These are phyloP conservation scores for Ooceraea biroi DNA, from an alignment of 1,140 invertebrate genomes.

Conservation along the genomic window DNA sequence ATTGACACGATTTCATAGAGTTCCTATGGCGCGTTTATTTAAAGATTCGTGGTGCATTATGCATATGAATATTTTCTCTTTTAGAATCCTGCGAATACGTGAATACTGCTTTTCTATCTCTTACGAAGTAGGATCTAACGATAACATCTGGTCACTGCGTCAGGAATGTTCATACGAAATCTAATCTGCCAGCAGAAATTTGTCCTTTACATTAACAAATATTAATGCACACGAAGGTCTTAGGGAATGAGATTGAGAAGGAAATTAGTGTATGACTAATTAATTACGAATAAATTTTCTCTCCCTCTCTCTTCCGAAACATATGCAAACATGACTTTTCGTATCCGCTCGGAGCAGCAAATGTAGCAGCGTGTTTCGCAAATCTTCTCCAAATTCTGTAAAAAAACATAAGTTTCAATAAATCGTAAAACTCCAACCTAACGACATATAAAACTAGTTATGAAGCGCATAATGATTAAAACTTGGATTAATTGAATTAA, in stretches of 20 bases:
- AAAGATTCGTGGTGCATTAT: slow-evolving; percentile 60
- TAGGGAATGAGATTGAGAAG: neutral
- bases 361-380: neutral
- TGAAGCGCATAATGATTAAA: neutral
- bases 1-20: slow-evolving; percentile 20
- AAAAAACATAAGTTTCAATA: neutral
- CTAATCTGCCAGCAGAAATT: slow-evolving; percentile 28
- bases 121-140: slow-evolving; percentile 4
- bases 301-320: slow-evolving; percentile 1
- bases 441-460: neutral
- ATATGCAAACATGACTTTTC: slow-evolving; percentile 1
- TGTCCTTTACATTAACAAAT: slow-evolving; percentile 31
- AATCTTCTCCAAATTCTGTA: neutral
- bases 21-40: neutral
- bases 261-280: slow-evolving; percentile 49
- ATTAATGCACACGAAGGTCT: slow-evolving; percentile 36
- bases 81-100: slow-evolving; percentile 48
- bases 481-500: too few relatives aligned
- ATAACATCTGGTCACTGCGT: slow-evolving; percentile 63
- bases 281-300: slow-evolving; percentile 49
- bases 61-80: slow-evolving; percentile 67
- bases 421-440: neutral
- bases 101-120: slow-evolving; percentile 47
- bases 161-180: slow-evolving; percentile 25
- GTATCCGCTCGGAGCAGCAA: slow-evolving; percentile 5